These are phyloP conservation scores for Orthonyx spaldingii DNA, from an alignment of 2,113 vertebrate species.

Conservation along the genomic window DNA sequence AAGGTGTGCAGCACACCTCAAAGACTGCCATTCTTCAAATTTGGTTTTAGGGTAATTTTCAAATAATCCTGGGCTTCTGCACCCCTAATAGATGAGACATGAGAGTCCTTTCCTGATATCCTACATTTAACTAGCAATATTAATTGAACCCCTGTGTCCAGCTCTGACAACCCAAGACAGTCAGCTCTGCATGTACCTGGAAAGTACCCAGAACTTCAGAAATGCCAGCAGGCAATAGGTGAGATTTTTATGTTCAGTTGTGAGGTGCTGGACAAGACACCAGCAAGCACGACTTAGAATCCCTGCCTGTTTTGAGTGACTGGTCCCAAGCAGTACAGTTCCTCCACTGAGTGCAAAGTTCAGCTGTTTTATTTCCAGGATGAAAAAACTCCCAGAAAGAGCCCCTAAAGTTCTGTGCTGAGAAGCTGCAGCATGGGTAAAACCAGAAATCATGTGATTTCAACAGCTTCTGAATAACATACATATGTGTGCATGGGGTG, in stretches of 20 bases:
- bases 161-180: neutral
- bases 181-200: neutral
- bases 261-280: neutral
- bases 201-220: neutral
- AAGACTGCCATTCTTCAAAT: neutral
- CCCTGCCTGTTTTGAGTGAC: neutral
- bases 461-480: neutral
- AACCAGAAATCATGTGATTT: neutral
- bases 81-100: neutral
- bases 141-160: neutral
- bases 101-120: neutral
- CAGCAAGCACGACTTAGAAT: neutral
- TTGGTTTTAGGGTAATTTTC: neutral
- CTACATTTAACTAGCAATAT: neutral
- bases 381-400: neutral
- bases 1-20: neutral
- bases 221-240: neutral
- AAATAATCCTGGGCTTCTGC: neutral
- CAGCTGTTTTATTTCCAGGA: neutral
- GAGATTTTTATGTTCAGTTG: neutral
- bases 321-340: neutral
- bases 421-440: neutral
- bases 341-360: neutral
- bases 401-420: neutral
- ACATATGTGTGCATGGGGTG: fast-evolving